phyloP scores from a whole-genome alignment of 2,888 invertebrate genomes.

The Brachynemurus nebulosus region DNA sequence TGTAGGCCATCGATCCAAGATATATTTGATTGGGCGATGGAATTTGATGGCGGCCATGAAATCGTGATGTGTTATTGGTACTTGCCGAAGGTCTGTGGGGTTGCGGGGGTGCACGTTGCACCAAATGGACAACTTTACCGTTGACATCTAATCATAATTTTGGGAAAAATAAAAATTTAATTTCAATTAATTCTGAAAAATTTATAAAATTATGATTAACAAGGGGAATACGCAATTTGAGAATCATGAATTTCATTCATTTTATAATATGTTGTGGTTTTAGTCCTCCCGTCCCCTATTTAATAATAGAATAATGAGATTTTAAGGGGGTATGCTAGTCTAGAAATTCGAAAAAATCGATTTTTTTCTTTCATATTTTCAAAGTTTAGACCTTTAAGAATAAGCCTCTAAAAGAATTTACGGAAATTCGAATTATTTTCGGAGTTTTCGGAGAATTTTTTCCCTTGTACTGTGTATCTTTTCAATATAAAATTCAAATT shows the following conservation, averaged over 20 bases:
- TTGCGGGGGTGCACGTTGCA: conserved; percentile 71
- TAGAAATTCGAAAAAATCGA: too few relatives aligned
- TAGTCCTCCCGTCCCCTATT: not conserved
- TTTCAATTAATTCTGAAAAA: not conserved
- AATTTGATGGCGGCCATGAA: conserved; percentile 52
- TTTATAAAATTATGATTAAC: not conserved
- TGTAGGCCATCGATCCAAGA: conserved; percentile 42
- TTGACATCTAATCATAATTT: conserved; percentile 76
- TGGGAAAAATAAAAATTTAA: conserved; percentile 9
- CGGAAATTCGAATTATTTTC: too few relatives aligned
- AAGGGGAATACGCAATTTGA: not conserved
- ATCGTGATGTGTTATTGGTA: conserved; percentile 17
- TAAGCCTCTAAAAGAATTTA: too few relatives aligned
- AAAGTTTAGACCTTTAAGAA: too few relatives aligned
- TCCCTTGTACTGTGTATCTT: too few relatives aligned
- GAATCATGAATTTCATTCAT: too few relatives aligned
- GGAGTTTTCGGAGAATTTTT: too few relatives aligned
- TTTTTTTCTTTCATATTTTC: too few relatives aligned
- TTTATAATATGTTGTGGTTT: not conserved
- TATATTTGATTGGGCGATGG: conserved; percentile 41
- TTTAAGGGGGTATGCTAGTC: too few relatives aligned
- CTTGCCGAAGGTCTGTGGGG: conserved; percentile 32
- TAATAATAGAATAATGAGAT: too few relatives aligned
- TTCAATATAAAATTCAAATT: too few relatives aligned
- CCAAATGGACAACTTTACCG: conserved; percentile 87